Base-by-base conservation (phyloP, 2,797 vertebrate species). In the Gymnothorax javanicus region DNA sequence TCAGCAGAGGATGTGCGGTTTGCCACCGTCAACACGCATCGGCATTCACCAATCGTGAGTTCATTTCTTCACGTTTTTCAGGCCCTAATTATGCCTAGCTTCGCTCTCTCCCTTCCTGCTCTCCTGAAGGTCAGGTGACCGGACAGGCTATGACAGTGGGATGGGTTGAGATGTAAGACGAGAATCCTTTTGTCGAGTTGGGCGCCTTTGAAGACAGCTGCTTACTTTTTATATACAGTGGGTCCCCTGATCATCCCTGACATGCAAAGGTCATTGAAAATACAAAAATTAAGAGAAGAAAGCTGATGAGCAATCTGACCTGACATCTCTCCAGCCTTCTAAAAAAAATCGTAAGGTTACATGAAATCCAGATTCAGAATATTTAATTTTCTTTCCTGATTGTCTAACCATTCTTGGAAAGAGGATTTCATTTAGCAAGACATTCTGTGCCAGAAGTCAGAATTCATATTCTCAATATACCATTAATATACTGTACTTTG, bases 261-360 rank as follows among this genome's bases (percentile, higher is more conserved):
- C 60, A 67, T n/a, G 33, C 82, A 43, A 62, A 7, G 86, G 69
- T 27, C 69, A 54, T 59, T 57, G 71, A 25, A 87, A 83, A 73
- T 81, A 83, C 5, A 58, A 50, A 71, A 73, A 71, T 17, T 43
- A 73, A 9, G n/a, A 79, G 33, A 9, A 52, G 60, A 71, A 73
- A 87, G 57, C 81, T 58, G 62, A 56, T 50, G 64, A 9, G 54
- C 54, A 82, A 83, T 73, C 62, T 73, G 52, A 50, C 52, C 43
- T 62, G 60, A 67, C 83, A 84, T 84, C 25, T 73, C 81, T 33
- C 52, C 52, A n/a, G 58, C 25, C n/a, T 71, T 23, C 81, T 69
- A 20, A 71, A 86, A 43, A 43, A 43, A 43, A 43, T 43, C 33
- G 33, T 43, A 43, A 43, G 33, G 2, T 43, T 43, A 43, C 33